Base-by-base conservation (phyloP, 2,888 invertebrate species). In the Malthinus flaveolus region DNA sequence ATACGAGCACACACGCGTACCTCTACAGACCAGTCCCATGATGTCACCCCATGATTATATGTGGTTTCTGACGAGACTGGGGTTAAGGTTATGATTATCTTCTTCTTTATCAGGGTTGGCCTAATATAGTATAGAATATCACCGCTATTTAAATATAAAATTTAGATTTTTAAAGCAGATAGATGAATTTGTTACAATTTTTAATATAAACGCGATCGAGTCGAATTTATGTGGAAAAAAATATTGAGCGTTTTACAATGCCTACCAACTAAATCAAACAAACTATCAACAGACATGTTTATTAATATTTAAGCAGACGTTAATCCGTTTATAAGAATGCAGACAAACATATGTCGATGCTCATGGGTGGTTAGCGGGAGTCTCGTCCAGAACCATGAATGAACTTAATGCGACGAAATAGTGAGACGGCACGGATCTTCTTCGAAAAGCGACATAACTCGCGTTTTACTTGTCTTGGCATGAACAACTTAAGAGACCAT, bases 361-460 rank as follows among this genome's bases (percentile, higher is more conserved):
- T 62, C 59, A 57, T 61, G 64, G 66, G 61, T 62, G 66, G 66
- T 64, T 66, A 63, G 64, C 62, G 56, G 64, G 51, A 53, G 52
- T 56, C 56, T 54, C 54, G 55, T 32, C 23, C 48, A 52, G 44
- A 47, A 49, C 32, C 54, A 63, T 63, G 61, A 66, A 66, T 67
- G 64, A 57, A 50, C 63, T 3, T 70, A 70, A 70, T 68, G 67
- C 70, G 68, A 57, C 53, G 59, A 63, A 63, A 55, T 55, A 64
- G 64, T 68, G 70, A 66, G 65, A 68, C 68, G 68, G 62, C 66
- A 65, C 64, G 66, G 50, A 52, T 62, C 65, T 70, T 70, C 70
- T 66, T 62, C 68, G 70, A 70, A 70, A 52, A 51, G 44, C 53
- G 47, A 39, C 47, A 49, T 61, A 61, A 65, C 63, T 59, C 63